Percentiles rank a stretch among this genome's conserved stretches.
Evolutionary conservation across 2,888 invertebrate species (phyloP).

Genomic region (Hedychridium roseum): DNA sequence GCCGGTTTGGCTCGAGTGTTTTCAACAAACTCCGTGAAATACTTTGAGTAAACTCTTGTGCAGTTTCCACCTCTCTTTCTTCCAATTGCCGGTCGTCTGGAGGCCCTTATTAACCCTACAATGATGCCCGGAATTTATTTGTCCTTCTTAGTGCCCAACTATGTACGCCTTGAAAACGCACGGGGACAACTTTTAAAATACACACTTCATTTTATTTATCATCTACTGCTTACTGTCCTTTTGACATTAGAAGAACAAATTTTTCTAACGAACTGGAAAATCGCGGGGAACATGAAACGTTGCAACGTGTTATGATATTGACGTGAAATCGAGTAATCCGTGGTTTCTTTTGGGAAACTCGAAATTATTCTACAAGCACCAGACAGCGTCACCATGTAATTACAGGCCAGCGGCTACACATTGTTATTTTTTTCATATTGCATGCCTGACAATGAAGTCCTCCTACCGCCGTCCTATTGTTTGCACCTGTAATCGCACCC

Average conservation of each 20-base stretch:
- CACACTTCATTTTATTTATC: too few relatives aligned
- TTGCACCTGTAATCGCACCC: constrained; percentile 40
- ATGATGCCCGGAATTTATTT: neutral
- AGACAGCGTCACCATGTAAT: constrained; percentile 38
- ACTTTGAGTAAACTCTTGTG: constrained; percentile 9
- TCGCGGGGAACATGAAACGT: too few relatives aligned
- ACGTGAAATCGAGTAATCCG: too few relatives aligned
- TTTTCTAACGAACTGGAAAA: too few relatives aligned
- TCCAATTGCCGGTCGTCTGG: neutral
- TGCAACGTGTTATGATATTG: too few relatives aligned
- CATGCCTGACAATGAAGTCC: constrained; percentile 38
- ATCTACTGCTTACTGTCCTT: too few relatives aligned
- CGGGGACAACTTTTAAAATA: too few relatives aligned
- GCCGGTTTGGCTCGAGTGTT: constrained; percentile 28
- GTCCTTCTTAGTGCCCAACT: neutral
- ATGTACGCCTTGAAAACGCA: too few relatives aligned
- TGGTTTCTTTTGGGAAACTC: too few relatives aligned
- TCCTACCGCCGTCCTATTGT: constrained; percentile 34
- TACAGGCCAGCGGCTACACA: constrained; percentile 34
- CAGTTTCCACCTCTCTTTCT: constrained; percentile 9
- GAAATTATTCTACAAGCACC: constrained; percentile 37
- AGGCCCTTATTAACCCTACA: neutral
- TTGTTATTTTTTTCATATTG: constrained; percentile 34
- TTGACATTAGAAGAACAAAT: too few relatives aligned
- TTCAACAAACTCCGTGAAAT: constrained; percentile 22